Base-by-base conservation (phyloP, 2,113 vertebrate species). In the Todiramphus saurophagus region DNA sequence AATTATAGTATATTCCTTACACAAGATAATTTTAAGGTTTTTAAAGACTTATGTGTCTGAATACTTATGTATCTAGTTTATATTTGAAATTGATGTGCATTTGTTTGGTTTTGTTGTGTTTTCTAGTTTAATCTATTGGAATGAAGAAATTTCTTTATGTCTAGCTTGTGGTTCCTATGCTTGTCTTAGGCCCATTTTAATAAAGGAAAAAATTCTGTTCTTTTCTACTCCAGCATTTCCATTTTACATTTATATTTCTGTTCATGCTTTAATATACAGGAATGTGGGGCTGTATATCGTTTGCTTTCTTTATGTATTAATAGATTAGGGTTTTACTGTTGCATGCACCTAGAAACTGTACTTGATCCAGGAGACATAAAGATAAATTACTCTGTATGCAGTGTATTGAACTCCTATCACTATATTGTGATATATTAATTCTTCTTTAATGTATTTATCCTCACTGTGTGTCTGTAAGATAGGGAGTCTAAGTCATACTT, bases 321-420 rank as follows among this genome's bases (percentile, higher is more conserved):
- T 60, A 92, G 82, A 91, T 92, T 43, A 79, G 46, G 56, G 28
- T 87, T 91, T 94, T 62, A 81, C 46, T 94, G 44, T 82, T 78
- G 51, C 53, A 66, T 68, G 70, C 66, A 90, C 5, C 41, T 95
- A 66, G 97, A 77, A 90, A 84, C 62, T 68, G 33, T 82, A 58
- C 93, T 97, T 97, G 96, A 97, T 97, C 90, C 88, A 48, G 85
- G 91, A 97, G 96, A 97, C 95, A 93, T 95, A 96, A 56, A 69
- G 75, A 94, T 44, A 94, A 94, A 94, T 96, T 90, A 69, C 69
- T 94, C 86, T 3, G 5, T 92, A 73, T 8, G 21, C 73, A 84
- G 62, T 41, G 28, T 91, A 94, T 95, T 92, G 90, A 94, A 89
- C 80, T 94, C 58, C 92, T 94, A 91, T 96, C 90, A 72, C 80